These are phyloP conservation scores for Manis pentadactyla DNA, from an alignment of 2,797 vertebrate genomes.

Conservation along the genomic window DNA sequence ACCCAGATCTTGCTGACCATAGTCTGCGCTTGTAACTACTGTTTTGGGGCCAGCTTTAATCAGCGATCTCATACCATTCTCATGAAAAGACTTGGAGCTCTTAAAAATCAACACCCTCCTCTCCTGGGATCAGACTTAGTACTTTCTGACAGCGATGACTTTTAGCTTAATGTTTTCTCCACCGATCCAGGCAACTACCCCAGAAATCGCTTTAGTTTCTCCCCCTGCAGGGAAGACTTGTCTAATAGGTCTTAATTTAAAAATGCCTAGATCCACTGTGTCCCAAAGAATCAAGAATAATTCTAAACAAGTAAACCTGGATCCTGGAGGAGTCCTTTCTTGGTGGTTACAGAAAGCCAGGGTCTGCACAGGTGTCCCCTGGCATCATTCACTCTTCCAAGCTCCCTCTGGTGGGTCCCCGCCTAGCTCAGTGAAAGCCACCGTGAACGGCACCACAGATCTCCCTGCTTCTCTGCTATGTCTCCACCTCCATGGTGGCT, in stretches of 20 bases:
- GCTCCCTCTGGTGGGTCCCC: neutral
- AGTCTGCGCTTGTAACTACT: neutral
- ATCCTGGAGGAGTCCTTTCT: neutral
- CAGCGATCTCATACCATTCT: neutral
- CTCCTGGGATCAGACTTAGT: conserved; percentile 42
- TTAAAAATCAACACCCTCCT: neutral
- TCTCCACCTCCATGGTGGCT: neutral
- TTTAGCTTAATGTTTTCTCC: conserved; percentile 61
- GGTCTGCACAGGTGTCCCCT: neutral
- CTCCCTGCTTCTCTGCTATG: neutral
- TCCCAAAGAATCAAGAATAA: neutral
- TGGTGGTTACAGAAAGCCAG: neutral
- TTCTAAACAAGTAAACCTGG: neutral
- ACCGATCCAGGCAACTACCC: neutral
- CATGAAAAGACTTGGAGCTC: neutral
- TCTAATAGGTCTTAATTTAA: conserved; percentile 24
- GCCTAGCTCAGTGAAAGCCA: neutral
- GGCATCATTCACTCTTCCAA: neutral
- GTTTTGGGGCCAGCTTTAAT: conserved; percentile 31
- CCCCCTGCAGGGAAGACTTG: neutral
- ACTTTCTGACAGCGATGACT: conserved; percentile 21
- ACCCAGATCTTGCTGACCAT: neutral
- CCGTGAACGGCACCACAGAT: accelerated
- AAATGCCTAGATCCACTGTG: neutral
- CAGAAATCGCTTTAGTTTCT: conserved; percentile 7